Base-by-base conservation (phyloP, 2,113 vertebrate genomes). In the Paramormyrops kingsleyae region DNA sequence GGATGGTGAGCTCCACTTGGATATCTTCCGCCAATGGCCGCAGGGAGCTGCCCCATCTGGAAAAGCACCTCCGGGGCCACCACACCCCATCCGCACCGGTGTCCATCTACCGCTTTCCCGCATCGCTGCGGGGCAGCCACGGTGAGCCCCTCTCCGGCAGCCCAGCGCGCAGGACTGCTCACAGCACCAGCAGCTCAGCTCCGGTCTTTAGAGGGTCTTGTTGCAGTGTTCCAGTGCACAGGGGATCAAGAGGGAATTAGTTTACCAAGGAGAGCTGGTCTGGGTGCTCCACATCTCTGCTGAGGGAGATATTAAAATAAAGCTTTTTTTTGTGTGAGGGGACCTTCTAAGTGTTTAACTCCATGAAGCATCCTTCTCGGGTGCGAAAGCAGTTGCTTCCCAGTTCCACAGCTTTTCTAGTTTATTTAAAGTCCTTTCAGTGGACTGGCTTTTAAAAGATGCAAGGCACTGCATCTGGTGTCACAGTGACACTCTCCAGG, bases 21-120 rank as follows among this genome's bases (percentile, higher is more conserved):
- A 97, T 95, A 94, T 96, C 96, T 56, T 96, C 92, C 1, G 74
- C 88, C 13, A 6, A n/a, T 13, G 49, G 88, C 53, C 49, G 49
- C 80, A 21, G 39, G n/a, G 50, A 35, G 83, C 84, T 92, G 47
- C 92, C 95, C 92, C 96, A 96, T 92, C 94, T 95, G 4, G 96
- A 97, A 91, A 96, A 96, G 87, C 97, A 96, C 91, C 95, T 96
- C 92, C 97, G 97, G 88, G 95, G 95, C 92, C 94, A 94, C 94
- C 96, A 96, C 94, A 96, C 96, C 90, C 96, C 96, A 94, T 95
- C 96, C 89, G 95, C 96, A 92, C 97, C 97, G 89, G 96, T 98
- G 92, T 97, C 97, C 90, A 97, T 98, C 95, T 98, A 97, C 95
- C 97, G 97, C 91, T 96, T 96, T 87, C 97, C 97, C n/a, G 96